phyloP scores from a whole-genome alignment of 2,888 invertebrate genomes.

The Tachystola acroxantha region DNA sequence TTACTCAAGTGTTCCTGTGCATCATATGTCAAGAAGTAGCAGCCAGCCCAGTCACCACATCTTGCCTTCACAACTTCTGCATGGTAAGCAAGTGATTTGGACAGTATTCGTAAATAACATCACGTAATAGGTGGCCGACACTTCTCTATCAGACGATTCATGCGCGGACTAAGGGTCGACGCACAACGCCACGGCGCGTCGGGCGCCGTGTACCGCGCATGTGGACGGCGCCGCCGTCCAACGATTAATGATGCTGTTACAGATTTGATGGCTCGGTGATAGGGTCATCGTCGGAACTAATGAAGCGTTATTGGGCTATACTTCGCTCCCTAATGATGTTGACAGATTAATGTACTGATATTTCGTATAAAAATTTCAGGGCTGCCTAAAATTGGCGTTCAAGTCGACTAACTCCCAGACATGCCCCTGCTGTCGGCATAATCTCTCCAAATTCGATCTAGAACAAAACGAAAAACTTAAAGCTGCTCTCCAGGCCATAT shows the following conservation, averaged over 20 bases:
- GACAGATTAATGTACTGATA: too few species aligned
- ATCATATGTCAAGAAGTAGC: conserved; percentile 88
- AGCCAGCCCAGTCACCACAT: conserved; percentile 83
- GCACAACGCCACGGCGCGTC: too few species aligned
- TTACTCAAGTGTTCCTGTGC: conserved; percentile 84
- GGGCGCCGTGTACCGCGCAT: too few species aligned
- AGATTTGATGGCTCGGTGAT: background rate
- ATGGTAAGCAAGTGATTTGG: conserved; percentile 79
- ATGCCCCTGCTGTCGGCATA: conserved; percentile 84
- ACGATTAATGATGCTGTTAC: background rate
- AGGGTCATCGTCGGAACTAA: conserved; percentile 3
- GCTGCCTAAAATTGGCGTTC: conserved; percentile 83
- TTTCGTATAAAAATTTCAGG: too few species aligned
- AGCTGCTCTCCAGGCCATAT: conserved; percentile 75
- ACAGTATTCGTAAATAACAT: background rate
- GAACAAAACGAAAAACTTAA: conserved; percentile 78
- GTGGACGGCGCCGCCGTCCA: too few species aligned
- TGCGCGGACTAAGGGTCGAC: background rate
- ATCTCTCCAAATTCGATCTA: conserved; percentile 76
- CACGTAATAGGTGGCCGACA: background rate
- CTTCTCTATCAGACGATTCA: background rate
- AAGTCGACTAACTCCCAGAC: conserved; percentile 74
- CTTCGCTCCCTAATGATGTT: too few species aligned
- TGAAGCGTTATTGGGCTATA: too few species aligned
- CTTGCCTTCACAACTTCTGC: conserved; percentile 87